Conservation (phyloP, 1,140 invertebrate genomes). For the Popillia japonica region DNA sequence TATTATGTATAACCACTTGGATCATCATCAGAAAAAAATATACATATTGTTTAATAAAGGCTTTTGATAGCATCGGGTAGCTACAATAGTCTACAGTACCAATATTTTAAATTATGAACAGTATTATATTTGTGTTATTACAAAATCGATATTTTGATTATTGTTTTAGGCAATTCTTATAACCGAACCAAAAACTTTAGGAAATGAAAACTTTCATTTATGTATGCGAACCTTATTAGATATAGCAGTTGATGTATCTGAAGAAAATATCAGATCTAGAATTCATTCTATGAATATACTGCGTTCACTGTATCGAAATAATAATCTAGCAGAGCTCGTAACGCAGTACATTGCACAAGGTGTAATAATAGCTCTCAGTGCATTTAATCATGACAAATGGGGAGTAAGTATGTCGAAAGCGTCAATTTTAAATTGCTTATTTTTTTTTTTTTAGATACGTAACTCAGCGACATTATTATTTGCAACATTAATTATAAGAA, state of each 20-base stretch:
- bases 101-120: no score
- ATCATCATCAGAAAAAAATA: no score
- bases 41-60: neutral
- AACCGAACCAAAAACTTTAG: conserved; percentile 69
- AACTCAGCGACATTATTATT: conserved; percentile 90
- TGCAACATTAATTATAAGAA: conserved; percentile 82
- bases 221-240: conserved; percentile 69
- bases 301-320: conserved; percentile 79
- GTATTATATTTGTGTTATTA: no score
- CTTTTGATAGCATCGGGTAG: no score
- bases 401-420: conserved; percentile 66
- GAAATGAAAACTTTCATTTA: conserved; percentile 66
- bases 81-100: no score
- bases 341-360: conserved; percentile 76
- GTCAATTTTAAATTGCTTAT: neutral
- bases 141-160: no score
- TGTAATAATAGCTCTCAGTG: conserved; percentile 75
- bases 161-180: conserved; percentile 71
- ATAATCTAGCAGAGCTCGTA: conserved; percentile 76
- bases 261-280: conserved; percentile 58
- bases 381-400: conserved; percentile 81
- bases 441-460: conserved; percentile 67
- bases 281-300: conserved; percentile 89
- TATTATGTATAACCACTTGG: no score
- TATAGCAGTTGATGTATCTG: conserved; percentile 55